Evolutionary conservation across 2,113 vertebrate genomes (phyloP).

Genomic region (Motacilla tschutschensis): DNA sequence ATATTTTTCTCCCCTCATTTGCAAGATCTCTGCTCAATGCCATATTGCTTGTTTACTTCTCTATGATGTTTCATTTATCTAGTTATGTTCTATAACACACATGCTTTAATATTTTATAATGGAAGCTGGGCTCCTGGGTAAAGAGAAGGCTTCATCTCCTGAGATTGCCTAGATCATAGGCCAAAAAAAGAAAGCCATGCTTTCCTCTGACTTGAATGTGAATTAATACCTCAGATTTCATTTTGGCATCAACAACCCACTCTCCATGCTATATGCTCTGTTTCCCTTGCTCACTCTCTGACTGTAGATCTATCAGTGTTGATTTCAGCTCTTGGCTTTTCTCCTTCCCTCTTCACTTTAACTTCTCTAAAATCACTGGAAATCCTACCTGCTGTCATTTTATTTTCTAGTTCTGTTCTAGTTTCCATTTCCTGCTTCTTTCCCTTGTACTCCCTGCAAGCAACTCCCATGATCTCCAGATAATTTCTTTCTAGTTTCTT

Average conservation of each 20-base stretch:
- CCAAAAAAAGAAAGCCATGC: background rate
- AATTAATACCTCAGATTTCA: background rate
- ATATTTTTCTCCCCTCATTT: background rate
- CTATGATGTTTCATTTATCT: constrained; percentile 31
- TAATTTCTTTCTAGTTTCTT: background rate
- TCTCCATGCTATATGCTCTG: background rate
- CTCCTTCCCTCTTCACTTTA: background rate
- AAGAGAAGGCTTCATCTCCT: background rate
- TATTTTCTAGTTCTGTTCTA: background rate
- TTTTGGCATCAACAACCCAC: background rate
- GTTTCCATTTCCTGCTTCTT: background rate
- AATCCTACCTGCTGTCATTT: background rate
- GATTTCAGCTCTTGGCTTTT: background rate
- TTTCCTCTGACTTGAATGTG: background rate
- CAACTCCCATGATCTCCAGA: background rate
- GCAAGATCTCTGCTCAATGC: background rate
- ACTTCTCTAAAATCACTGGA: background rate
- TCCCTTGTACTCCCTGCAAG: background rate
- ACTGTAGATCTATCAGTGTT: background rate
- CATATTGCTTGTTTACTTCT: constrained; percentile 41
- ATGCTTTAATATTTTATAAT: constrained; percentile 24
- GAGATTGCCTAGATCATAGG: background rate
- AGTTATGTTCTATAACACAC: constrained; percentile 18
- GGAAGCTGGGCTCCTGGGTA: background rate
- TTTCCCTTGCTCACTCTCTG: background rate